Percentiles rank a stretch among this genome's conserved stretches.
Evolutionary conservation across 2,797 vertebrate species (phyloP).

Genomic region (Crocodylus rhombifer): DNA sequence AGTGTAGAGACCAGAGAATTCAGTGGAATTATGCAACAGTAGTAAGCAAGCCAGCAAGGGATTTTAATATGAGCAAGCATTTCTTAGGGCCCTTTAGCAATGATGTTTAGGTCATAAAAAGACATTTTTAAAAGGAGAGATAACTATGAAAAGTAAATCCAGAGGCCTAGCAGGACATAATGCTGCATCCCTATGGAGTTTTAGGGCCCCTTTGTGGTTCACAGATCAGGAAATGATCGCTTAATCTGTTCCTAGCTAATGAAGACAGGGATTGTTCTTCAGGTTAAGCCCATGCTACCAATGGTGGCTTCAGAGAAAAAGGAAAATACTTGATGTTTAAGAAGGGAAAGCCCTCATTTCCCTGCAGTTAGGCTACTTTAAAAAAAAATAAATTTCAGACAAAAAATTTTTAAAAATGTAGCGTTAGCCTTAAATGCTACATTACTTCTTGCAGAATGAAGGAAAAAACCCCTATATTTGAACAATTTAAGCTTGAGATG

Average conservation of each 20-base stretch:
- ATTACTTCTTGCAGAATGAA: not conserved
- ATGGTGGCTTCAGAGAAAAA: not conserved
- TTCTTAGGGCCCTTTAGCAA: not conserved
- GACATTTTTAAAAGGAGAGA: rapidly evolving
- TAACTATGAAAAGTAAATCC: rapidly evolving
- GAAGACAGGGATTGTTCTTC: not conserved
- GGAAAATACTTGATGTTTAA: not conserved
- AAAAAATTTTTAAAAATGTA: not conserved
- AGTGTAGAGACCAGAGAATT: not conserved
- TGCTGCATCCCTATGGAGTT: not conserved
- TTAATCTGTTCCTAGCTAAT: not conserved
- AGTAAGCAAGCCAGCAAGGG: not conserved
- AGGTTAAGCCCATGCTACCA: not conserved
- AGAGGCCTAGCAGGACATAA: not conserved
- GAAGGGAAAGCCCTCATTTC: not conserved
- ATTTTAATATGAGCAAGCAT: not conserved
- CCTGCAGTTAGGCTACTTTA: not conserved
- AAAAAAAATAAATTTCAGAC: too few relatives aligned
- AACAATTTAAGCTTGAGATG: not conserved
- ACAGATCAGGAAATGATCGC: not conserved
- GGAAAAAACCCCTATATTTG: not conserved
- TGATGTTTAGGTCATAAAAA: too few relatives aligned
- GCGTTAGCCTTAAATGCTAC: not conserved
- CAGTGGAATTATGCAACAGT: not conserved
- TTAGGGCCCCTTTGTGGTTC: not conserved